Base-by-base conservation (phyloP, 1,140 invertebrate species). In the Drosophila bocki region DNA sequence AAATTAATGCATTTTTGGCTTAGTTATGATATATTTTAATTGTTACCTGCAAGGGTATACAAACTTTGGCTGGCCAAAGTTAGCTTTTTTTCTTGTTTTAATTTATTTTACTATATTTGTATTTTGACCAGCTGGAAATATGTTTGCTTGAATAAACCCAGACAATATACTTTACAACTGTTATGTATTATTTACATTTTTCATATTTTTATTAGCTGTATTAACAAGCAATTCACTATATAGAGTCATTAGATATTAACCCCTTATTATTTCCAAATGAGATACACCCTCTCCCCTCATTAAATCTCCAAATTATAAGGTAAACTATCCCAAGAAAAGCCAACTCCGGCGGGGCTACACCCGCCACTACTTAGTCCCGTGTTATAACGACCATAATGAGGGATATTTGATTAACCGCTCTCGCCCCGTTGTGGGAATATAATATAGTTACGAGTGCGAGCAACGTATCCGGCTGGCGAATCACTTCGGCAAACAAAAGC, bases 351-450 rank as follows among this genome's bases (percentile, higher is more conserved):
- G 57, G 29, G 12, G 41, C 63, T 57, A 64, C 35, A 22, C 22
- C 22, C 59, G 19, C 29, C 29, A 17, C 26, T 11, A 13, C 5
- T 6, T 13, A 13, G 15, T n/a, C 42, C 35, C 45, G 29, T 56
- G 65, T 42, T 75, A 69, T 86, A 62, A 75, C 54, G 48, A 63
- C 70, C 47, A 62, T 77, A 77, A 65, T 48, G 54, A 61, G 53
- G 60, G 42, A 42, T 71, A 67, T 80, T 87, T 88, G 80, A 84
- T 88, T 84, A 87, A 75, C 80, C 74, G 76, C 82, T 69, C 63
- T 59, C 60, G 29, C 53, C 51, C 29, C 45, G 45, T 33, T 65
- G 67, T 72, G 79, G 72, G 64, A 67, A 78, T 54, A 70, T 68
- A 82, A 41, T 71, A 53, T 45, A 54, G 51, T 54, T 54, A 54